Percentiles rank a stretch among this genome's conserved stretches.
Evolutionary conservation across 2,888 invertebrate genomes (phyloP).

Genomic region (Diarsia mendica): DNA sequence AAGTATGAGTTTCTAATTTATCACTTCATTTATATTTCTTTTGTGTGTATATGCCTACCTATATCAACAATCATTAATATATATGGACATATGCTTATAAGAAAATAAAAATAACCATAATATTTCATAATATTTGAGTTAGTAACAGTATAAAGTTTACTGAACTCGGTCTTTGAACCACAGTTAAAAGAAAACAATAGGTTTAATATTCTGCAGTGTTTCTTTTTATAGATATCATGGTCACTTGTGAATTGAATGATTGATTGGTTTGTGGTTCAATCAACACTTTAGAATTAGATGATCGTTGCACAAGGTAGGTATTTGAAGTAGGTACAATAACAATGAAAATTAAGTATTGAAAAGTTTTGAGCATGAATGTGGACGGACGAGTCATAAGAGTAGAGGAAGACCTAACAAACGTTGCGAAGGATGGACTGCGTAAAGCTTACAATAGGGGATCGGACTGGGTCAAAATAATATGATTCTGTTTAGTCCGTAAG

Average conservation of each 20-base stretch:
- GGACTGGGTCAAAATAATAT: no score
- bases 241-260: neutral
- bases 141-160: conserved; percentile 21
- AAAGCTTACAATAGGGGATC: no score
- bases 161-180: conserved; percentile 19
- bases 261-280: neutral
- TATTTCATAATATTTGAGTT: conserved; percentile 9
- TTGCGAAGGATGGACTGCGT: no score
- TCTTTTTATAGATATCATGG: conserved; percentile 12
- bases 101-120: conserved; percentile 7
- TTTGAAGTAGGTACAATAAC: no score
- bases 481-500: no score
- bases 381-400: no score
- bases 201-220: conserved; percentile 10
- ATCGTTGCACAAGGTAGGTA: no score
- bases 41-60: conserved; percentile 4
- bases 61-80: neutral
- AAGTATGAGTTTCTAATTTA: neutral
- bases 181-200: conserved; percentile 23
- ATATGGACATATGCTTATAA: conserved; percentile 1
- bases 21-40: conserved; percentile 10
- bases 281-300: no score
- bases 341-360: no score
- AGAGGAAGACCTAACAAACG: no score
- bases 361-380: no score